A percentile compares a stretch with the other conserved stretches of the same genome.
Evolutionary conservation across 53 echinoderm and acorn worm genomes (phyloP).

Genomic region (Zoroaster sp.): DNA sequence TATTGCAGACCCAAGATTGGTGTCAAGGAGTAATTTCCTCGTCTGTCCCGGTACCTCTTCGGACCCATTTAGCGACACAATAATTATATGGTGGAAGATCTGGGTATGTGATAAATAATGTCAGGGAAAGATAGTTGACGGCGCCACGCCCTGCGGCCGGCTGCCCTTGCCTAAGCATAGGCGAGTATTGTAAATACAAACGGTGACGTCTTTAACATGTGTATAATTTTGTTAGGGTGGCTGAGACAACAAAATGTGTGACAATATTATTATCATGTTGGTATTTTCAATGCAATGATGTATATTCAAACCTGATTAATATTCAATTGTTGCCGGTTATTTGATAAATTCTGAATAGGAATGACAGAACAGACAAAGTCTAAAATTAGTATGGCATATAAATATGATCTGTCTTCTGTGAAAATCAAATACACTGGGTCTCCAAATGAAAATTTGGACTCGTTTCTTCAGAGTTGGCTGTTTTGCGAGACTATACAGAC

Average conservation of each 20-base stretch:
- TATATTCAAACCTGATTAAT: neutral
- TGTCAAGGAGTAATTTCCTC: no score
- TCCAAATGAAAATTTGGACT: conserved; percentile 16
- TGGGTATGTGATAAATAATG: neutral
- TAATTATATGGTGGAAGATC: conserved; percentile 43
- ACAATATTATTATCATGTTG: neutral
- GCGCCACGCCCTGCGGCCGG: conserved; percentile 4
- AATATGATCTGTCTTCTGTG: conserved; percentile 6
- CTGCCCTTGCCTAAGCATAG: conserved; percentile 35
- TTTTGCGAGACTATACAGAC: conserved; percentile 31
- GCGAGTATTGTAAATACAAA: conserved; percentile 21
- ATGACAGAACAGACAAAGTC: neutral
- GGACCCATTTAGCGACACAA: no score
- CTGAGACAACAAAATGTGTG: neutral
- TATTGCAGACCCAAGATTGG: no score
- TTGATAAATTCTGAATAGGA: neutral
- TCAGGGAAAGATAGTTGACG: neutral
- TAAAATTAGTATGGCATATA: neutral
- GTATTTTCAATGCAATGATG: neutral
- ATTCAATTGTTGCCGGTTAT: neutral
- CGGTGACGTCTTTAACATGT: neutral
- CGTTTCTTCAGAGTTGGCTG: conserved; percentile 8
- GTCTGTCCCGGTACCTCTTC: no score
- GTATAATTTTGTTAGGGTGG: neutral
- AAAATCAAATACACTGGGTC: conserved; percentile 12